These are phyloP conservation scores for Cossypha polioptera DNA, from an alignment of 2,797 vertebrate genomes.

Conservation along the genomic window DNA sequence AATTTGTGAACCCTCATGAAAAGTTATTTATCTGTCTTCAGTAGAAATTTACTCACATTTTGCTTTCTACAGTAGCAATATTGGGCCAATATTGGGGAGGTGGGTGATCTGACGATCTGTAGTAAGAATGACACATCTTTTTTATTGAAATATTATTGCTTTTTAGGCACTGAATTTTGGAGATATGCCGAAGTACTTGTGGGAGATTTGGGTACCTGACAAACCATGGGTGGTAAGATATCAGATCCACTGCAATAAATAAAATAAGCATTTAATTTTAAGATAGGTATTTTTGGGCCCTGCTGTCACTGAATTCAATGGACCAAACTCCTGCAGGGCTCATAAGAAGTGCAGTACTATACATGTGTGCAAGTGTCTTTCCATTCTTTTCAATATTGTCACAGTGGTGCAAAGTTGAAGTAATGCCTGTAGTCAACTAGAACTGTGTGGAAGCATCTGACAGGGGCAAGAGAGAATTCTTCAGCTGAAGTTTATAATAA, in stretches of 20 bases:
- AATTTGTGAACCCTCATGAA: neutral
- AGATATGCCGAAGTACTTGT: conserved; percentile 64
- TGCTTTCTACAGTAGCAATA: neutral
- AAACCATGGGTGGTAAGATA: conserved; percentile 59
- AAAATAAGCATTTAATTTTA: neutral
- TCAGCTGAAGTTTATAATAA: neutral
- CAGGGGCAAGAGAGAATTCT: neutral
- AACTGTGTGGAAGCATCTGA: neutral
- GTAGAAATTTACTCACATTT: neutral
- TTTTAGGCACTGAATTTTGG: conserved; percentile 65
- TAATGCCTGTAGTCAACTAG: neutral
- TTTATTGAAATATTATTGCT: conserved; percentile 68
- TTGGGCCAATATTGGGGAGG: neutral
- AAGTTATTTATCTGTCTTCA: neutral
- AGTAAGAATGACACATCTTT: conserved; percentile 42
- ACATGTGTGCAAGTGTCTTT: neutral
- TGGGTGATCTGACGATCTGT: neutral
- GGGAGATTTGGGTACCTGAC: conserved; percentile 55
- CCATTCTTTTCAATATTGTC: neutral
- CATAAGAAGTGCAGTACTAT: neutral
- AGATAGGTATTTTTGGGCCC: neutral
- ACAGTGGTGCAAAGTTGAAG: neutral
- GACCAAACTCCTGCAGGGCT: neutral
- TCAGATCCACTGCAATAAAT: conserved; percentile 45
- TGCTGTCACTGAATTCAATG: neutral